Evolutionary conservation across 2,113 vertebrate species (phyloP).

Genomic region (Meles meles): DNA sequence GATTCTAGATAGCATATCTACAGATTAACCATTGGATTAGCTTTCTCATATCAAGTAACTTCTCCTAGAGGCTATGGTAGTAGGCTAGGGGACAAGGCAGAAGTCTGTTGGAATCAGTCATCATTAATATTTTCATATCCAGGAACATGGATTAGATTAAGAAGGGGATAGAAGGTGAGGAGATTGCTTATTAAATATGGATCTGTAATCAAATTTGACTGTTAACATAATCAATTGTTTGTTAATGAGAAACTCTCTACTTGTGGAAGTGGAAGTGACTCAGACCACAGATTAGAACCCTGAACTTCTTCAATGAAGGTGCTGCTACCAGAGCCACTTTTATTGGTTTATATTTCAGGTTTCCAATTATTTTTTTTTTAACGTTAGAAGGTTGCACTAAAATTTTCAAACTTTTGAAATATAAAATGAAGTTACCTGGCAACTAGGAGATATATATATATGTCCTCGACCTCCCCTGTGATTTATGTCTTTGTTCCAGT

Average conservation of each 20-base stretch:
- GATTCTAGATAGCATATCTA: not conserved
- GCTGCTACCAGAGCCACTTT: not conserved
- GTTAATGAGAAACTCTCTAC: not conserved
- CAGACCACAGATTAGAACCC: not conserved
- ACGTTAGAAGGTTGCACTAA: not conserved
- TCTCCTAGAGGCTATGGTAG: not conserved
- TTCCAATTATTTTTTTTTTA: not conserved
- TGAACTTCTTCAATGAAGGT: not conserved
- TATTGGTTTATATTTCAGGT: not conserved
- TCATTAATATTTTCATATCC: not conserved
- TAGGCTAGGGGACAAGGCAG: rapidly evolving
- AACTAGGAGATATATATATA: not conserved
- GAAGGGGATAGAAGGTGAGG: not conserved
- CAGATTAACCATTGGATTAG: not conserved
- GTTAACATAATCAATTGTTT: not conserved
- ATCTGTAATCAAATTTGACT: not conserved
- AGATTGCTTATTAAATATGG: not conserved
- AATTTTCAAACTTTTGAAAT: not conserved
- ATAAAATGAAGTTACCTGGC: not conserved
- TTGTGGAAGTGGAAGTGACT: not conserved
- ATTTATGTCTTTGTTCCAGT: not conserved
- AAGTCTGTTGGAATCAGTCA: not conserved
- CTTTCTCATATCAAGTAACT: not conserved
- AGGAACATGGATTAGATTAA: not conserved
- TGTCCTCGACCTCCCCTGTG: rapidly evolving